Conservation (phyloP, 1,140 invertebrate genomes). For the Meloidogyne exigua region DNA sequence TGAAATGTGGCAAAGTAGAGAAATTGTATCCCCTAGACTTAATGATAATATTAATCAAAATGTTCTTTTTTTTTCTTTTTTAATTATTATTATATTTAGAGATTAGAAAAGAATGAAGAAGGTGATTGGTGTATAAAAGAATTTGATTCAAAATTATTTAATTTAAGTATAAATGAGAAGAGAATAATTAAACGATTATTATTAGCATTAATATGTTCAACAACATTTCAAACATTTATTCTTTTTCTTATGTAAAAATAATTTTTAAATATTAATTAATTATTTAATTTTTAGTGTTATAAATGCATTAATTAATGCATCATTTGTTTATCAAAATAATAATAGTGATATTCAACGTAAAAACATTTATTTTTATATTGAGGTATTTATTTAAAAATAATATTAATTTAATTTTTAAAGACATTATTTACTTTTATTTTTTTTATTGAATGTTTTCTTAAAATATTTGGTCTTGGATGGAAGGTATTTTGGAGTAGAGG, state of each 20-base stretch:
- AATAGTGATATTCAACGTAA: conserved; percentile 74
- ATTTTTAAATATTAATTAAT: conserved; percentile 67
- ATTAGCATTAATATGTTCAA: conserved; percentile 65
- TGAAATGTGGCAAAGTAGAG: conserved; percentile 96
- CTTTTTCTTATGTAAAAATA: conserved; percentile 65
- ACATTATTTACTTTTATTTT: conserved; percentile 75
- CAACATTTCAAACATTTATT: conserved; percentile 47
- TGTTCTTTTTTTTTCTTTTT: conserved; percentile 17
- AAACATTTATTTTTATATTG: conserved; percentile 85
- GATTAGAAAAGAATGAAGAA: conserved; percentile 73
- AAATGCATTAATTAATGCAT: conserved; percentile 90
- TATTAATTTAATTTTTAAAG: conserved; percentile 41
- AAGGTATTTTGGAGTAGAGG: conserved; percentile 89
- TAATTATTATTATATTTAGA: conserved; percentile 20
- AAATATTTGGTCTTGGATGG: conserved; percentile 94
- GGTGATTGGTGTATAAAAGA: conserved; percentile 56
- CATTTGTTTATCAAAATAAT: conserved; percentile 91
- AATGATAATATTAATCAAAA: conserved; percentile 56
- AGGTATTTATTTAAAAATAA: conserved; percentile 68
- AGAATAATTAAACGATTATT: conserved; percentile 80
- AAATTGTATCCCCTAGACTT: conserved; percentile 31
- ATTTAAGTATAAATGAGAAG: conserved; percentile 71
- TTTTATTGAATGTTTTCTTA: conserved; percentile 89
- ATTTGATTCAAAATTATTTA: conserved; percentile 67
- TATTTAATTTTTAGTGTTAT: conserved; percentile 68